Base-by-base conservation (phyloP, 2,888 invertebrate species). In the Diaprepes abbreviatus region DNA sequence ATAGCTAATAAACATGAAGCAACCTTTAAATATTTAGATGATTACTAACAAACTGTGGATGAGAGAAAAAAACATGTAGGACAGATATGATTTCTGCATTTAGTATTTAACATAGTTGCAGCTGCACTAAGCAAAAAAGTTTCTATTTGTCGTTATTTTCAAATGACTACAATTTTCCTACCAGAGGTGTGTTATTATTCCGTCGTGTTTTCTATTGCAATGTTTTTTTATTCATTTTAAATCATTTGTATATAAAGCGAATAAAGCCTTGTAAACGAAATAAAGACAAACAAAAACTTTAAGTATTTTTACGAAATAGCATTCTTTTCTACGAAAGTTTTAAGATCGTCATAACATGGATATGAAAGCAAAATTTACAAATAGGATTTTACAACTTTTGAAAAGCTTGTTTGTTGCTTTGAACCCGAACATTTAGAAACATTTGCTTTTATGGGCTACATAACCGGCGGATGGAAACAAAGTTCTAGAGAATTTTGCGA, bases 361-460 rank as follows among this genome's bases (percentile, higher is more conserved):
- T 50, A 31, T 36, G 45, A 50, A 62, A 62, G 33, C 31, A 50
- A 43, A 60, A 60, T 33, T 16, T 36, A 48, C 45, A 60, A 62
- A 62, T 62, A 50, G 45, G 62, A 62, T 62, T 62, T 62, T 36
- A 48, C 36, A 50, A 35, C 36, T 50, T 62, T 35, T 50, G n/a
- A 60, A 60, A 60, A 45, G 59, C 48, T 33, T 35, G 55, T 55
- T 55, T 55, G 55, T 36, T 55, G 55, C 55, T 48, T 59, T 45
- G 33, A 59, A 43, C 59, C 21, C 43, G 17, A 59, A 35, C 55
- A 38, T 55, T 55, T 55, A 36, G 35, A 38, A 31, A 31, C 45
- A 59, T 59, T 45, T 43, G 45, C 43, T 59, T 59, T 59, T 59
- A 59, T 59, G 31, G 21, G 24, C 31, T 43, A 45, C 45, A 59